Percentiles rank a stretch among this genome's conserved stretches.
Conservation (phyloP, 2,797 vertebrate species). For the Micrastur ruficollis region DNA sequence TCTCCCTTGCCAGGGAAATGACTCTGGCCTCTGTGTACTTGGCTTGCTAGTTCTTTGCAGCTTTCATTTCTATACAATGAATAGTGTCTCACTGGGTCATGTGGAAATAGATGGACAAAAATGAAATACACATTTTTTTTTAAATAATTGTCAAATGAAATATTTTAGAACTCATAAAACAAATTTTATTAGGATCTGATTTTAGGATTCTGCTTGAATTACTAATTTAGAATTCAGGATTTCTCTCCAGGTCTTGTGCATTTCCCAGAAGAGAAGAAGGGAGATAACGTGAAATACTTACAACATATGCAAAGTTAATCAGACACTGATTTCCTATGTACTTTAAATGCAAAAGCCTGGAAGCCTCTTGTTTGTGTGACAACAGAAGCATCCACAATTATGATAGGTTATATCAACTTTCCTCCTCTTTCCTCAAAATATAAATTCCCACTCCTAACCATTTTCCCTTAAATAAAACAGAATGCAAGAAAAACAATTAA, state of each 20-base stretch:
- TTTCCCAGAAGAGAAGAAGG: background rate
- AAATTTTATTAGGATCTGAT: background rate
- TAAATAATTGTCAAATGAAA: background rate
- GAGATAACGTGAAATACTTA: background rate
- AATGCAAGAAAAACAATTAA: background rate
- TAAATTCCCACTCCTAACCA: background rate
- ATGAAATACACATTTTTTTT: background rate
- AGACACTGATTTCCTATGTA: background rate
- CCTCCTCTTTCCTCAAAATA: background rate
- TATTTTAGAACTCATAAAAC: background rate
- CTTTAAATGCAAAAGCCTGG: background rate
- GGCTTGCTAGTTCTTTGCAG: conserved; percentile 10
- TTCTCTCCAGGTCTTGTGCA: background rate
- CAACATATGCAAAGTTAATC: background rate
- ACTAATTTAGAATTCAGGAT: background rate
- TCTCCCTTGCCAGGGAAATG: conserved; percentile 8
- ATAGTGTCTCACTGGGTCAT: background rate
- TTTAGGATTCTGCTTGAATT: background rate
- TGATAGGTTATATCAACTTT: background rate
- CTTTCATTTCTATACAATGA: conserved; percentile 18
- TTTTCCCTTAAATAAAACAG: background rate
- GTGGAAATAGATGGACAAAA: background rate
- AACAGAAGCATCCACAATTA: background rate
- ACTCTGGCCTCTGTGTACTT: conserved; percentile 35
- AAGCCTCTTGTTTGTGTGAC: background rate